These are phyloP conservation scores for Lasiurus cinereus DNA, from an alignment of 2,113 vertebrate species.

Conservation along the genomic window DNA sequence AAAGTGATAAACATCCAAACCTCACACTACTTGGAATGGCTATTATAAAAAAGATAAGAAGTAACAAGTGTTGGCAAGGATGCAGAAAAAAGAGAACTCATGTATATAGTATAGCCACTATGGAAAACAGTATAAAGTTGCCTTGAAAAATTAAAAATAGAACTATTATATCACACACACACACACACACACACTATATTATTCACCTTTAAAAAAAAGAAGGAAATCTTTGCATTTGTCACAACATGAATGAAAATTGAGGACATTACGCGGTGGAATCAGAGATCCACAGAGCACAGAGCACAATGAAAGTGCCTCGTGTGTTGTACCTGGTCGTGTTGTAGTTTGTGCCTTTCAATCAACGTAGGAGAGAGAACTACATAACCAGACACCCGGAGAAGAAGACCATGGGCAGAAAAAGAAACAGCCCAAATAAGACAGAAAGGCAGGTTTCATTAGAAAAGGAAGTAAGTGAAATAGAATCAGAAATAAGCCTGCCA, in stretches of 20 bases:
- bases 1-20: neutral
- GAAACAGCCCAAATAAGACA: too few species aligned
- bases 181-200: neutral
- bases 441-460: too few species aligned
- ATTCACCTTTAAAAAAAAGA: neutral
- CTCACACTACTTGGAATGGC: neutral
- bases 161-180: neutral
- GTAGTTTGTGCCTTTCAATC: too few species aligned
- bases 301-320: too few species aligned
- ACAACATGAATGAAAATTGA: neutral
- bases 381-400: too few species aligned
- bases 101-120: neutral
- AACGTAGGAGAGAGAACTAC: too few species aligned
- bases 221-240: neutral
- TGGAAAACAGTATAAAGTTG: neutral
- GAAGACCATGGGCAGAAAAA: too few species aligned
- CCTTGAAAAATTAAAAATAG: conserved; percentile 1
- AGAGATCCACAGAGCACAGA: too few species aligned
- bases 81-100: neutral
- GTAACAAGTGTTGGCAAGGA: neutral
- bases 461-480: too few species aligned
- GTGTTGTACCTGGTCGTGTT: too few species aligned
- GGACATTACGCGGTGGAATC: too few species aligned
- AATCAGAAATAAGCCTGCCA: too few species aligned
- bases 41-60: neutral